Percentiles rank a stretch among this genome's conserved stretches.
Evolutionary conservation across 2,888 invertebrate genomes (phyloP).

Genomic region (Cacoxenus indagator): DNA sequence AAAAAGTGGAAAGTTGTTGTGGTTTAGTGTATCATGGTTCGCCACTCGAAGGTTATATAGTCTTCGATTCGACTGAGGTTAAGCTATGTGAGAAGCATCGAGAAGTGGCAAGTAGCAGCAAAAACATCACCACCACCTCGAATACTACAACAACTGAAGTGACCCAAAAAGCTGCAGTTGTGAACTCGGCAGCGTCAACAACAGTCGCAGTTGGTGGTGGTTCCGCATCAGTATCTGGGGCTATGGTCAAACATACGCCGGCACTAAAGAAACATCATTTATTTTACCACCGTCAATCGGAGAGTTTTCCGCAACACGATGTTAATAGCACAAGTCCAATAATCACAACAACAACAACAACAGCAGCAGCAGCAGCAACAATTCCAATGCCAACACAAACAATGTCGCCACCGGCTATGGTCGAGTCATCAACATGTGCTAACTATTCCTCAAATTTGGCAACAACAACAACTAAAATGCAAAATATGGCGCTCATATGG

Average conservation of each 20-base stretch:
- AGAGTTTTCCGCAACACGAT: conserved; percentile 58
- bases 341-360: conserved; percentile 28
- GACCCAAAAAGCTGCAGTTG: conserved; percentile 31
- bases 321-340: conserved; percentile 22
- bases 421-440: conserved; percentile 21
- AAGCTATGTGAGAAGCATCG: conserved; percentile 65
- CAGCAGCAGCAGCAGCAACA: conserved; percentile 19
- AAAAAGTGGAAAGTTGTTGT: conserved; percentile 65
- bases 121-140: conserved; percentile 14
- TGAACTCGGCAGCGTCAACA: conserved; percentile 26
- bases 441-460: conserved; percentile 47
- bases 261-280: conserved; percentile 70
- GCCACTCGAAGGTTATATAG: conserved; percentile 51
- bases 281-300: conserved; percentile 69
- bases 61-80: conserved; percentile 64
- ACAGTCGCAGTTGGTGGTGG: conserved; percentile 19
- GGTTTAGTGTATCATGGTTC: conserved; percentile 60
- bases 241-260: conserved; percentile 44
- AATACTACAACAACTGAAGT: conserved; percentile 24
- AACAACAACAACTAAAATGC: conserved; percentile 28
- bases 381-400: conserved; percentile 24
- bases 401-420: conserved; percentile 7
- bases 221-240: too few species aligned
- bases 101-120: background rate
- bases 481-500: conserved; percentile 31